Base-by-base conservation (phyloP, 1,140 invertebrate genomes). In the Drosophila parabipectinata region DNA sequence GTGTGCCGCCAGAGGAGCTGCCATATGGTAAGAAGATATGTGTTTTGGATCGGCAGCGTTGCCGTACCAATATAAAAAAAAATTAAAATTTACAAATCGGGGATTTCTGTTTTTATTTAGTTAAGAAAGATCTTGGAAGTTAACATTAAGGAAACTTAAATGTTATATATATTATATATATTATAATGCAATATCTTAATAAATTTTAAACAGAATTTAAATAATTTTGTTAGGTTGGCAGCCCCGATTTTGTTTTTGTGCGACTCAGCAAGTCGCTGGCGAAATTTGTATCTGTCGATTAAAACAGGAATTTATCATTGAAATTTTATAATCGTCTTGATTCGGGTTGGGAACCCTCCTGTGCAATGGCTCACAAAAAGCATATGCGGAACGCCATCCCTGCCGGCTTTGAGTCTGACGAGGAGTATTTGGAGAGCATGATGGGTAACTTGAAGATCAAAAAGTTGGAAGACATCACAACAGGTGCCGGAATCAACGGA, bases 381-480 rank as follows among this genome's bases (percentile, higher is more conserved):
- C 21, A 37, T 15, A 52, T 53, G 21, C 48, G 41, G 39, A 76
- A 63, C 10, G 67, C 62, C 50, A 58, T 91, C 24, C 90, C 90
- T 54, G 90, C 72, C 47, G 90, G 90, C 53, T 75, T 60, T 32
- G 90, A 91, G 59, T 80, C 80, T 1, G 85, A 89, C 8, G 90
- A 91, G 6, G 74, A 88, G 0, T 58, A 87, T 28, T 28, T 90
- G 9, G 83, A 89, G 0, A 48, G 44, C 9, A 53, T 78, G 18
- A 64, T 83, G 41, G 37, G 72, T 21, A 55, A 81, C 24, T 28
- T 90, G 12, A 92, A 92, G 78, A 92, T 92, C 30, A 92, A 82
- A 26, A 77, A 90, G 7, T 57, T 92, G 24, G 81, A 84, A 44
- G 79, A 92, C 58, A 92, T 92, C 30, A 91, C 91, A 61, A 77